These are phyloP conservation scores for Dryomyza anilis DNA, from an alignment of 2,888 invertebrate genomes.

Conservation along the genomic window DNA sequence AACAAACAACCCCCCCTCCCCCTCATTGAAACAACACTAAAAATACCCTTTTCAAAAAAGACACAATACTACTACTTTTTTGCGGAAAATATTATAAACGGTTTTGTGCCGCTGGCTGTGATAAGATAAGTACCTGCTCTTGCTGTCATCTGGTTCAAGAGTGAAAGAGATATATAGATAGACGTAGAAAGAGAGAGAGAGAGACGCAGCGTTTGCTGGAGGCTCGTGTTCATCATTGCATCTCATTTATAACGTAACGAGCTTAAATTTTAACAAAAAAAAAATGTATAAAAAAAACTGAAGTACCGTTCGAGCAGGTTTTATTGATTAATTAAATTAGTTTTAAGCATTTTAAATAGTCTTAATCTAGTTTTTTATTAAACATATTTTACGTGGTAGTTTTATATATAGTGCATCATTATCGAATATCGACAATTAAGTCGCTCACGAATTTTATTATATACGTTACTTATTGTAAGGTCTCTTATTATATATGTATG, in stretches of 20 bases:
- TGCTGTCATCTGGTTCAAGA: conserved; percentile 20
- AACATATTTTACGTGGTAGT: neutral
- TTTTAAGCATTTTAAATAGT: conserved; percentile 8
- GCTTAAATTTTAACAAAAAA: conserved; percentile 7
- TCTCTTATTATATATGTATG: neutral
- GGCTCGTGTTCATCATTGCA: neutral
- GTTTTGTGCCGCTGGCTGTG: conserved; percentile 58
- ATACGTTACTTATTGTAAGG: neutral
- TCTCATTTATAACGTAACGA: conserved; percentile 11
- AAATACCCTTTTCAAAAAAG: neutral
- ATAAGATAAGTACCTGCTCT: conserved; percentile 55
- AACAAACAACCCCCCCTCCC: neutral
- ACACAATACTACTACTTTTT: neutral
- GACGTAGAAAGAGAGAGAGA: neutral
- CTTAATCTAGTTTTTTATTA: conserved; percentile 1
- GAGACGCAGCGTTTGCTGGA: too few species aligned
- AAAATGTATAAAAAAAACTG: neutral
- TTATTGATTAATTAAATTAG: conserved; percentile 1
- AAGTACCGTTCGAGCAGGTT: conserved; percentile 21
- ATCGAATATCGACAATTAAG: neutral
- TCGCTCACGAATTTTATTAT: conserved; percentile 12
- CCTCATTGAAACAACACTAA: neutral
- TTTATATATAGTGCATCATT: neutral
- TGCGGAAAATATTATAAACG: conserved; percentile 16
- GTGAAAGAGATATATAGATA: neutral